Evolutionary conservation across 2,797 vertebrate species (phyloP).

Genomic region (Odontamblyopus rebecca): DNA sequence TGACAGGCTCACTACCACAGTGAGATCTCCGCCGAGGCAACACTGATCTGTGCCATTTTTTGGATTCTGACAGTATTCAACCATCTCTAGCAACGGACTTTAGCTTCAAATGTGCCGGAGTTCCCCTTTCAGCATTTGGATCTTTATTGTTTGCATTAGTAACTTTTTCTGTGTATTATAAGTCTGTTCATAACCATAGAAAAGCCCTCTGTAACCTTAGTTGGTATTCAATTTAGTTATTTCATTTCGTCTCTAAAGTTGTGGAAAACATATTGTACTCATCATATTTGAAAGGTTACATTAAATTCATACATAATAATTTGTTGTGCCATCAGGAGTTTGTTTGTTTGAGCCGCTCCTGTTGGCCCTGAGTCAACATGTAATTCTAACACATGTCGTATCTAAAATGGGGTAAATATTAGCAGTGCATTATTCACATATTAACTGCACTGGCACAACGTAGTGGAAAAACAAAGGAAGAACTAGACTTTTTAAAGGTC

Average conservation of each 20-base stretch:
- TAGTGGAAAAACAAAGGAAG: neutral
- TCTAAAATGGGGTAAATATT: slow-evolving; percentile 4
- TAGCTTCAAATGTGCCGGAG: no score
- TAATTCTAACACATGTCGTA: neutral
- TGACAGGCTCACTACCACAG: no score
- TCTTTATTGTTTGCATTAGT: no score
- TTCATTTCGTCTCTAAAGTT: neutral
- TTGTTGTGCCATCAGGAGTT: neutral
- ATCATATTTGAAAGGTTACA: neutral
- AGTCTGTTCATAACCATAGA: no score
- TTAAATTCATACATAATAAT: neutral
- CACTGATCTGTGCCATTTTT: no score
- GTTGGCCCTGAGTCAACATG: slow-evolving; percentile 1
- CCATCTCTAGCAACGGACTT: no score
- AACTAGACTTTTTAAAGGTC: neutral
- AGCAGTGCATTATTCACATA: neutral
- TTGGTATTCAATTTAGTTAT: neutral
- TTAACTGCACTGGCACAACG: neutral
- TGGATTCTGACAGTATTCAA: no score
- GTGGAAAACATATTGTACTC: neutral
- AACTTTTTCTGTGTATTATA: no score
- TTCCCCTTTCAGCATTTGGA: no score
- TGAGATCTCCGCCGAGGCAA: no score
- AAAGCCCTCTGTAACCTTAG: no score
- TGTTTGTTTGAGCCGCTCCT: neutral